Evolutionary conservation across 2,888 invertebrate species (phyloP).

Genomic region (Caenorhabditis drosophilae): DNA sequence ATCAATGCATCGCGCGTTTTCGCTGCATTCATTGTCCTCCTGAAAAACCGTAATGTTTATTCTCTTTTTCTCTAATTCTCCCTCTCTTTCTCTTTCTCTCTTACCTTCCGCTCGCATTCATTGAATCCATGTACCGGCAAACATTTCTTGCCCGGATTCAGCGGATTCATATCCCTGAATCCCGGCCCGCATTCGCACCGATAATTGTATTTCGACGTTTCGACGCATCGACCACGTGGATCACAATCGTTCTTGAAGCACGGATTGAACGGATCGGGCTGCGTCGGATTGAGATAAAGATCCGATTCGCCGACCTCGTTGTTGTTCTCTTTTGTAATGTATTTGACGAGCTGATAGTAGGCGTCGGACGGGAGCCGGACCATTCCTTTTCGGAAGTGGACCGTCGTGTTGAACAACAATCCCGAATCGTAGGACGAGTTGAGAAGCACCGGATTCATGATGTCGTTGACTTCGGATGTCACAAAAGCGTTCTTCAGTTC

Average conservation of each 20-base stretch:
- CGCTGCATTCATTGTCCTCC: conserved; percentile 60
- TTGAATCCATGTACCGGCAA: conserved; percentile 66
- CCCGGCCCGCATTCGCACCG: conserved; percentile 64
- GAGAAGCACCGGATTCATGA: conserved; percentile 55
- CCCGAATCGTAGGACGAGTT: conserved; percentile 68
- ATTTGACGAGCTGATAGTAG: conserved; percentile 61
- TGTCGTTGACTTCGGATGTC: conserved; percentile 54
- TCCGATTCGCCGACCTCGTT: conserved; percentile 67
- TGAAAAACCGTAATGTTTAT: no score
- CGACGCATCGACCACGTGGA: conserved; percentile 64
- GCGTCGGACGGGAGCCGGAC: conserved; percentile 66
- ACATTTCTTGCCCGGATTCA: conserved; percentile 64
- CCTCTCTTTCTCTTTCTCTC: no score
- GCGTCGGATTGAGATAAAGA: conserved; percentile 64
- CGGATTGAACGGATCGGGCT: conserved; percentile 66
- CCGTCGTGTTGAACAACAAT: conserved; percentile 66
- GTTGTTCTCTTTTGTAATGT: conserved; percentile 61
- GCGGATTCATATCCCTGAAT: conserved; percentile 65
- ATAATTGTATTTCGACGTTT: conserved; percentile 63
- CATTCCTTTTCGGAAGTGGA: conserved; percentile 65
- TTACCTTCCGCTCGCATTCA: conserved; percentile 65
- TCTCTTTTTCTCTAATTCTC: no score
- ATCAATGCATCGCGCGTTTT: conserved; percentile 67
- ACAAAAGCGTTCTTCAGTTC: conserved; percentile 57
- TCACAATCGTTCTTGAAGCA: conserved; percentile 68